Base-by-base conservation (phyloP, 2,797 vertebrate species). In the Xenops minutus region DNA sequence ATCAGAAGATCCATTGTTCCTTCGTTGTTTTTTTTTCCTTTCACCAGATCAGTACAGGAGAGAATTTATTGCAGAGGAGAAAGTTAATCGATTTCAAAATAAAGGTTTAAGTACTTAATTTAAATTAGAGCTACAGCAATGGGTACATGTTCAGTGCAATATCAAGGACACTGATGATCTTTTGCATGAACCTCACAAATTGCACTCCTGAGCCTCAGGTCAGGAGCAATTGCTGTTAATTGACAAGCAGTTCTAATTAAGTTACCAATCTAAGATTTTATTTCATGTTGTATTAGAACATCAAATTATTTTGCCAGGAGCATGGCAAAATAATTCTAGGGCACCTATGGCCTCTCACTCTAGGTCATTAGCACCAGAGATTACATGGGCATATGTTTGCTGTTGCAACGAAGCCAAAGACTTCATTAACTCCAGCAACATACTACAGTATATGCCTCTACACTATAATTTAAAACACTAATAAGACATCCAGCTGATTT, bases 171-270 rank as follows among this genome's bases (percentile, higher is more conserved):
- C 27, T 21, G 52, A 61, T 85, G 68, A 59, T 94, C 54, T 62
- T 85, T 66, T 20, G 4, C 17, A 22, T 32, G 74, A 80, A 41
- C 54, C 29, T 75, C 52, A 36, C 39, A 46, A 92, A 92, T 12
- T 17, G 7, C 36, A 27, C 46, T 88, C 26, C 14, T 43, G 72
- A 94, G 91, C 92, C 77, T 94, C 46, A 36, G 86, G 93, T 62
- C 75, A 77, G 72, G 64, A 92, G 73, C 44, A 69, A 73, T 49
- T 85, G 74, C 43, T 92, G 51, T 69, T 95, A 96, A 92, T 61
- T 89, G 93, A 89, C 90, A 93, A 48, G 66, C 62, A 91, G 74
- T 76, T 93, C 82, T 97, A 96, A 96, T 96, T 95, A 96, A 95
- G 66, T 95, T 95, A 92, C 86, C 30, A 81, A 71, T 76, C 66